Conservation (phyloP, 1,140 invertebrate genomes). For the Drosophila repleta region DNA sequence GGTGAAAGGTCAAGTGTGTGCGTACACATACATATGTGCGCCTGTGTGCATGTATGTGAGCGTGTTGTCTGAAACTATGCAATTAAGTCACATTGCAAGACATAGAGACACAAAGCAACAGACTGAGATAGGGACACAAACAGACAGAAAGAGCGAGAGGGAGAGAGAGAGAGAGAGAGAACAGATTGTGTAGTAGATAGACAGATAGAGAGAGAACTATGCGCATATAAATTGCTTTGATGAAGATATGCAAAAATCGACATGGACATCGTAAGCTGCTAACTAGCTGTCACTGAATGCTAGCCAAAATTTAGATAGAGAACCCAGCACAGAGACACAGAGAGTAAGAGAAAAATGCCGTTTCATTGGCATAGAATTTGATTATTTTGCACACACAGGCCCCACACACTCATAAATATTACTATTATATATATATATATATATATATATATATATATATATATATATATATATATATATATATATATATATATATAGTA, state of each 20-base stretch:
- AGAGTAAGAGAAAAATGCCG: background rate
- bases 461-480: background rate
- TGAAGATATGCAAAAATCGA: conserved; percentile 49
- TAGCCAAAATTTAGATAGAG: conserved; percentile 3
- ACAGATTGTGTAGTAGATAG: background rate
- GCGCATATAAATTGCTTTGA: conserved; percentile 54
- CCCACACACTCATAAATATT: background rate
- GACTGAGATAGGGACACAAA: background rate
- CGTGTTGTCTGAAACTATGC: conserved; percentile 34
- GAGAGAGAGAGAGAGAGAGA: background rate
- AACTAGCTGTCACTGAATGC: conserved; percentile 20
- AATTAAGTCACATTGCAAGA: conserved; percentile 40
- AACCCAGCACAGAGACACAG: background rate
- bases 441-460: background rate
- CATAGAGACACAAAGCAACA: conserved; percentile 16
- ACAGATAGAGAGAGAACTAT: conserved; percentile 4
- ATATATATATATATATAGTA: background rate
- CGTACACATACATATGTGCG: conserved; percentile 1
- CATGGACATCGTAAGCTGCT: conserved; percentile 39
- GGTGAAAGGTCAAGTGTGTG: conserved; percentile 44
- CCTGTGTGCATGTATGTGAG: background rate
- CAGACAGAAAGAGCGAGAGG: background rate
- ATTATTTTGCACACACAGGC: background rate
- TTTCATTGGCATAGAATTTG: conserved; percentile 3
- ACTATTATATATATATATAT: background rate